Conservation (phyloP, 1,140 invertebrate species). For the Lasaia peninsularis region DNA sequence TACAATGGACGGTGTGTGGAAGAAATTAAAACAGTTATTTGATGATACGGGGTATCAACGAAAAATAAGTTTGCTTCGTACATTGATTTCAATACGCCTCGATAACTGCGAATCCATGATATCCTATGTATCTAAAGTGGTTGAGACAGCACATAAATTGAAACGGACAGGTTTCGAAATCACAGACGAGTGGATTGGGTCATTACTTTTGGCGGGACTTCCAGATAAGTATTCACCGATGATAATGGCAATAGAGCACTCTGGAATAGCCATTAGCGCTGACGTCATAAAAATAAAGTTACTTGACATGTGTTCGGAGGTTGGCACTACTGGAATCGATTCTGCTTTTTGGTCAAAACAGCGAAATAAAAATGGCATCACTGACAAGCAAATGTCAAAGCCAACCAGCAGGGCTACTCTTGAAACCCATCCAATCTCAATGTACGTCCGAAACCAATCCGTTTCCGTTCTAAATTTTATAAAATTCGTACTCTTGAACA, state of each 20-base stretch:
- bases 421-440: too few relatives aligned
- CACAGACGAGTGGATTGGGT: slow-evolving; percentile 19
- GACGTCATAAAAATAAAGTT: slow-evolving; percentile 34
- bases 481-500: too few relatives aligned
- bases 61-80: slow-evolving; percentile 22
- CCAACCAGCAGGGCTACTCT: too few relatives aligned
- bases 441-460: too few relatives aligned
- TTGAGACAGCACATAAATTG: slow-evolving; percentile 17
- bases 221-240: slow-evolving; percentile 23
- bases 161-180: slow-evolving; percentile 17
- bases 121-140: slow-evolving; percentile 11
- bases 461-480: too few relatives aligned
- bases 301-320: slow-evolving; percentile 26
- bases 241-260: slow-evolving; percentile 23
- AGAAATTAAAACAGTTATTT: slow-evolving; percentile 29
- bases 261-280: slow-evolving; percentile 19
- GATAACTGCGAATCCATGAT: neutral
- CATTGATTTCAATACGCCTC: slow-evolving; percentile 18
- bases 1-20: slow-evolving; percentile 35
- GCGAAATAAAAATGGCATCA: too few relatives aligned
- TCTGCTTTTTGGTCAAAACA: too few relatives aligned
- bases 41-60: slow-evolving; percentile 27
- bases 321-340: too few relatives aligned
- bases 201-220: slow-evolving; percentile 15
- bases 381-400: too few relatives aligned